Conservation (phyloP, 2,113 vertebrate species). For the Phalacrocorax aristotelis region DNA sequence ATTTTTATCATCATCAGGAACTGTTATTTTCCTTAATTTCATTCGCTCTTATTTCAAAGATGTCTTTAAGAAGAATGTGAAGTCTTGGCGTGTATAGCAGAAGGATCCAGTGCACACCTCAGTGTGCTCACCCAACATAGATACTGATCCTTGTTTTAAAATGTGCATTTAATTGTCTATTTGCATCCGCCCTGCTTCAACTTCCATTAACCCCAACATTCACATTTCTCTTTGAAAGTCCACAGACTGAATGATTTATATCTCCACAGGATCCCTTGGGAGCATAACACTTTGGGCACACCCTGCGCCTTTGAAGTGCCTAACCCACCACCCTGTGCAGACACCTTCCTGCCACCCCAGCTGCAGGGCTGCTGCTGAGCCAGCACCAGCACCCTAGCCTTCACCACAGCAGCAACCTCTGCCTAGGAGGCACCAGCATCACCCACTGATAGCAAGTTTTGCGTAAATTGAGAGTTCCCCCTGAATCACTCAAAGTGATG, state of each 20-base stretch:
- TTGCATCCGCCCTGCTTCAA: background rate
- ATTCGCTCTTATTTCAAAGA: background rate
- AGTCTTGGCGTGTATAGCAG: background rate
- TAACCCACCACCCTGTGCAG: fast-evolving
- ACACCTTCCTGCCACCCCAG: background rate
- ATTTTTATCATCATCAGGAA: background rate
- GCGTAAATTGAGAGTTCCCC: background rate
- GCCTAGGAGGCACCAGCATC: background rate
- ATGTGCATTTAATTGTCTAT: background rate
- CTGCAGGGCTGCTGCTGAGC: background rate
- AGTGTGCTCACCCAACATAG: background rate
- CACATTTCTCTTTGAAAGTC: background rate
- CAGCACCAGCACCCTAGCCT: background rate
- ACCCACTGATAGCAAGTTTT: background rate
- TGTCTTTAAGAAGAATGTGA: background rate
- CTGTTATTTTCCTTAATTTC: background rate
- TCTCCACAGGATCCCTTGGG: background rate
- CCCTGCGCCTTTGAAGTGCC: fast-evolving
- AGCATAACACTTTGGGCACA: fast-evolving
- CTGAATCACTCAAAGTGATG: background rate
- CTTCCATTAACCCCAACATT: background rate
- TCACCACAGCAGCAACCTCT: background rate
- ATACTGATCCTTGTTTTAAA: background rate
- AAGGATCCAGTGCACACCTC: background rate
- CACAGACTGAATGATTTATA: background rate